Base-by-base conservation (phyloP, 2,797 vertebrate species). In the Discoglossus pictus region DNA sequence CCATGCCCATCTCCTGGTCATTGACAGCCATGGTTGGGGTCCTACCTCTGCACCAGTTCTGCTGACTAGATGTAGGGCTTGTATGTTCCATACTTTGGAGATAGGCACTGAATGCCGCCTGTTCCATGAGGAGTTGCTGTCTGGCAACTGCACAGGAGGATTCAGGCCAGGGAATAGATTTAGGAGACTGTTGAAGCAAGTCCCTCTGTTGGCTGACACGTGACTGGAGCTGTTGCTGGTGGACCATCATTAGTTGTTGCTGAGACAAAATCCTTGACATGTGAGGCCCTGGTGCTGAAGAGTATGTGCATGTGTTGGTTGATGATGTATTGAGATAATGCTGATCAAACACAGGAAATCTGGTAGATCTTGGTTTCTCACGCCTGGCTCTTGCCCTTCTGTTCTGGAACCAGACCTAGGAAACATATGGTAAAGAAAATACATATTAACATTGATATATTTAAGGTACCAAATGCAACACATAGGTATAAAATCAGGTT, bases 391-490 rank as follows among this genome's bases (percentile, higher is more conserved):
- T 93, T 31, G 92, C 92, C 1, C 93, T 87, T 58, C 90, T 79
- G 79, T 93, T 92, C 83, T 93, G 92, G 76, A 94, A 86, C 93
- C 93, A 94, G 31, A 93, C 91, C 89, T 95, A 70, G 7, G n/a
- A n/a, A n/a, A n/a, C n/a, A n/a, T n/a, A n/a, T n/a, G n/a, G n/a
- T n/a, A n/a, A n/a, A n/a, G n/a, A n/a, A n/a, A n/a, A n/a, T n/a
- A n/a, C n/a, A n/a, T n/a, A n/a, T n/a, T n/a, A n/a, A n/a, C n/a
- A n/a, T n/a, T n/a, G n/a, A n/a, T n/a, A n/a, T n/a, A n/a, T n/a
- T n/a, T n/a, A n/a, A n/a, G n/a, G n/a, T n/a, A n/a, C n/a, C n/a
- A n/a, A n/a, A n/a, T n/a, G n/a, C n/a, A n/a, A n/a, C n/a, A n/a
- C n/a, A n/a, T n/a, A n/a, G n/a, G n/a, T n/a, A n/a, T n/a, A n/a